phyloP scores from a whole-genome alignment of 2,113 vertebrate species.

The Acrocephalus kingi region DNA sequence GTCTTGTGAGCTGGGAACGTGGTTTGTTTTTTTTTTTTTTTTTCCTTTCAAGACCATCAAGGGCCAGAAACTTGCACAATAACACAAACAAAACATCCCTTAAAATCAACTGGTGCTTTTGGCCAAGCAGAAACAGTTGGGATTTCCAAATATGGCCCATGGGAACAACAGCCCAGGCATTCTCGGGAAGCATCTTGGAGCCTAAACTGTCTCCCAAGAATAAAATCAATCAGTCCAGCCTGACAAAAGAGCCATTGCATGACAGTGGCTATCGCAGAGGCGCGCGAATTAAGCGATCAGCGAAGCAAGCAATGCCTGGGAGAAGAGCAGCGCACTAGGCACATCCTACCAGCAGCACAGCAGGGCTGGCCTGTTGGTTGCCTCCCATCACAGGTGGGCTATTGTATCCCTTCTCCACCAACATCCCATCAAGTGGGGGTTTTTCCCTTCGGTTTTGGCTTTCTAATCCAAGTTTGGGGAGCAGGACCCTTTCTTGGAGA shows the following conservation, averaged over 20 bases:
- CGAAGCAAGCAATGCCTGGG: neutral
- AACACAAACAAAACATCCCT: conserved; percentile 43
- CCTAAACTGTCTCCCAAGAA: conserved; percentile 38
- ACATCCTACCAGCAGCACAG: neutral
- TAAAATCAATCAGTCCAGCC: conserved; percentile 29
- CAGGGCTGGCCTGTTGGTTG: neutral
- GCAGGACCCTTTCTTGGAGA: conserved; percentile 26
- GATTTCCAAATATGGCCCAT: conserved; percentile 66
- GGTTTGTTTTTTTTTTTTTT: neutral
- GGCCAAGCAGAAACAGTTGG: conserved; percentile 24
- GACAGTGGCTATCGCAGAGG: neutral
- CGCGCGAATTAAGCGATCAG: neutral
- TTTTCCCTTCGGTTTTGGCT: neutral
- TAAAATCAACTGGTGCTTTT: conserved; percentile 44
- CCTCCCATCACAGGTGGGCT: neutral
- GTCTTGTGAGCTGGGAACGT: neutral
- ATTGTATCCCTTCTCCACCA: neutral
- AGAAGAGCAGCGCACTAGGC: fast-evolving
- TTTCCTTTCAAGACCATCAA: neutral
- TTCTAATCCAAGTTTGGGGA: neutral
- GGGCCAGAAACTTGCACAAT: neutral
- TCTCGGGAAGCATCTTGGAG: conserved; percentile 1
- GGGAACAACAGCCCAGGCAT: conserved; percentile 36
- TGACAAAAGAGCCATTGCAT: neutral
- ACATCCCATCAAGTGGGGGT: neutral